Evolutionary conservation across 2,888 invertebrate genomes (phyloP), one percentile per base, ranked within the genome.

Genomic region (Nebria brevicollis): DNA sequence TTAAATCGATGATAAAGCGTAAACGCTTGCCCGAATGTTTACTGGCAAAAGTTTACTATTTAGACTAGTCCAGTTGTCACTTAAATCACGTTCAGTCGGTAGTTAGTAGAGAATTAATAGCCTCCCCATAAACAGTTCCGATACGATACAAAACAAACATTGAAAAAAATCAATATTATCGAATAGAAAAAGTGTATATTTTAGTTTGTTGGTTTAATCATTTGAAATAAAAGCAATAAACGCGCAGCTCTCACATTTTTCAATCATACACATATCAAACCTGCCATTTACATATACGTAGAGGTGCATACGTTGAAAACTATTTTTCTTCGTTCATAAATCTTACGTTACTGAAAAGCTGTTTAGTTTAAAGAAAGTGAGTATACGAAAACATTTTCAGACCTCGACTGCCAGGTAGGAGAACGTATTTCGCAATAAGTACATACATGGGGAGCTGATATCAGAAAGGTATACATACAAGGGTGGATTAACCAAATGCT

Each of bases 41-140:
- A 54, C 54, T 54, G 1, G 54, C 54, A 54, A 54, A 54, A 54
- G 7, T 54, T 54, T 54, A 54, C 54, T 54, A 54, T 54, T 54
- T 54, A 54, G 54, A 54, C 54, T 13, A 54, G 54, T 54, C 54
- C 54, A 54, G 54, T 54, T 54, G 54, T 54, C 54, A 54, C 11
- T n/a, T 77, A 77, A 77, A 77, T 77, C 77, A 77, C 77, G 64
- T 64, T 64, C 72, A 72, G 70, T 65, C 72, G 77, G 70, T 72
- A 72, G 77, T 77, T 68, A 68, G 72, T 65, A 64, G 72, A 65
- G 72, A 77, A 77, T 77, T 77, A 77, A 77, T 77, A 65, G 72
- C 34, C 34, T 2, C 65, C 72, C 72, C 77, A 72, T 77, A 77
- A 77, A 77, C 70, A 77, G 72, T 77, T 77, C 72, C 65, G 77